These are phyloP conservation scores for Nymphalis c-album DNA, from an alignment of 2,888 invertebrate genomes.

Conservation along the genomic window DNA sequence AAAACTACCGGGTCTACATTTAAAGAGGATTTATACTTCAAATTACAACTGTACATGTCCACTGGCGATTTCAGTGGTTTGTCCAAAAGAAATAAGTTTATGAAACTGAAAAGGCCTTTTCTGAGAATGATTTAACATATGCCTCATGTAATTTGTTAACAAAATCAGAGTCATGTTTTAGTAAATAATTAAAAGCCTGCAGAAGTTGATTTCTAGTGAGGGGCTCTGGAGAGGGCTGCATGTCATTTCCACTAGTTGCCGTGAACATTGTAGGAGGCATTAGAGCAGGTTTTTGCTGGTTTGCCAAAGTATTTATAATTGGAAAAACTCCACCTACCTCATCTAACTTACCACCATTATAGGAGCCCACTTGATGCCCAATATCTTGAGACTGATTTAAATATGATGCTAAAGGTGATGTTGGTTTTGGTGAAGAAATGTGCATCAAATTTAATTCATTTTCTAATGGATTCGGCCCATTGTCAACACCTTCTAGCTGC, in stretches of 20 bases:
- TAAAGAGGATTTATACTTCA: slow-evolving; percentile 72
- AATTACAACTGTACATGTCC: slow-evolving; percentile 75
- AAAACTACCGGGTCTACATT: slow-evolving; percentile 45
- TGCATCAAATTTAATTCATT: slow-evolving; percentile 79
- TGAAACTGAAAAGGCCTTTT: slow-evolving; percentile 79
- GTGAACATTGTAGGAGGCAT: slow-evolving; percentile 95
- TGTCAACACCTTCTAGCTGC: slow-evolving; percentile 57
- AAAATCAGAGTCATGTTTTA: slow-evolving; percentile 94
- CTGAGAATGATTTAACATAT: slow-evolving; percentile 92
- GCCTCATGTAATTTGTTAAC: slow-evolving; percentile 94
- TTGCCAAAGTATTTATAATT: slow-evolving; percentile 61
- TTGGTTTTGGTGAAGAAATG: slow-evolving; percentile 77
- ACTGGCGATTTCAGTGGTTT: slow-evolving; percentile 56
- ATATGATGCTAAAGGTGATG: slow-evolving; percentile 81
- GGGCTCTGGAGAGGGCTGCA: slow-evolving; percentile 83
- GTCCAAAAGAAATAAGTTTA: slow-evolving; percentile 61
- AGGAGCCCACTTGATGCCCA: slow-evolving; percentile 60
- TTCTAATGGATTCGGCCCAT: slow-evolving; percentile 73
- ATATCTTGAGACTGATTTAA: slow-evolving; percentile 76
- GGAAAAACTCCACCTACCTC: slow-evolving; percentile 60
- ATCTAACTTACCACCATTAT: slow-evolving; percentile 63
- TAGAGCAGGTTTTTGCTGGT: slow-evolving; percentile 85
- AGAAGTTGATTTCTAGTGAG: slow-evolving; percentile 93
- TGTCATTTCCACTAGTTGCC: slow-evolving; percentile 77
- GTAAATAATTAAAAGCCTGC: slow-evolving; percentile 92